Base-by-base conservation (phyloP, 1,140 invertebrate genomes). In the Hestina assimilis region DNA sequence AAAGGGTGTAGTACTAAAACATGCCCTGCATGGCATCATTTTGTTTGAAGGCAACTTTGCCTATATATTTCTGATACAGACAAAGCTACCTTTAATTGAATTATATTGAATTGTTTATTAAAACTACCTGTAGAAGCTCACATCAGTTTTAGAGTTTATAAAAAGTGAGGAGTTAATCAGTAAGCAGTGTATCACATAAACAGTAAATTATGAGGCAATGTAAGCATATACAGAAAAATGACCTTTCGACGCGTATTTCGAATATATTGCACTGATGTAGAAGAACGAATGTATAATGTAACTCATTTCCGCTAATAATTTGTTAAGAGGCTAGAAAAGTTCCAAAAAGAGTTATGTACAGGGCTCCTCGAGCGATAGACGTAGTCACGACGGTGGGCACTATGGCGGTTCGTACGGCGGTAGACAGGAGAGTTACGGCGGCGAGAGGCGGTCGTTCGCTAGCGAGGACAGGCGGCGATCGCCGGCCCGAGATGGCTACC, bases 291-390 rank as follows among this genome's bases (percentile, higher is more conserved):
- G 17, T 38, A 9, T 38, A 20, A 47, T 14, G 14, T 33, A 19
- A 35, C 31, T 48, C 19, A 26, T 48, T 48, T 48, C 7, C 33
- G n/a, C n/a, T 14, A 6, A 4, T 38, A 38, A 26, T 19, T 19
- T 31, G 45, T 48, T 57, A 57, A 45, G 43, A 55, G 40, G 26
- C 33, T 46, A 45, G 28, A 56, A 65, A 70, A 75, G 75, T 79
- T 82, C 70, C 68, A 81, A 76, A 82, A 69, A 83, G 75, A 83
- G 69, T 89, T 89, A 72, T 89, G 81, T 89, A 83, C 87, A 89
- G 89, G 89, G 86, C 63, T 83, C 86, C 12, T 77, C 81, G 67
- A 82, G 87, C 61, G 84, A 87, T 75, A 89, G 88, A 86, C 80
- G 88, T 81, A 89, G 87, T 75, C 85, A 89, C 76, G 88, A 89